These are phyloP conservation scores for Neelides sp. DNA, from an alignment of 1,140 invertebrate species.

Conservation along the genomic window DNA sequence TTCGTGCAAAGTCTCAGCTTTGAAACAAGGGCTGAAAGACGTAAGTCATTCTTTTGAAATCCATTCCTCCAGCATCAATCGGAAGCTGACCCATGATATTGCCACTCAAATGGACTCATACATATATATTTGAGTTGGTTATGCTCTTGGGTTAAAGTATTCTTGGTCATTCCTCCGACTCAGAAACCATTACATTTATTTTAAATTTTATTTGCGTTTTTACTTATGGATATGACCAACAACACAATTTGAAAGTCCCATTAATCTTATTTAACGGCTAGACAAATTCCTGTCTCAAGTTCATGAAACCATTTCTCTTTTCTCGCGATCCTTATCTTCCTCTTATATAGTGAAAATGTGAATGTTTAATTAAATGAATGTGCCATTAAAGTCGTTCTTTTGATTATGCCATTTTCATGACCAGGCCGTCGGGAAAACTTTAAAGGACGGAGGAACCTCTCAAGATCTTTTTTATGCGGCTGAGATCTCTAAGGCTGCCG, in stretches of 20 bases:
- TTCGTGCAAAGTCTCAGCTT: constrained; percentile 17
- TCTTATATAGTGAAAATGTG: too few species aligned
- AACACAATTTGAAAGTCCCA: too few species aligned
- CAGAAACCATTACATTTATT: too few species aligned
- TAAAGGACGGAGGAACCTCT: constrained; percentile 22
- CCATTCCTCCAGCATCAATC: background rate
- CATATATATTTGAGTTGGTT: constrained; percentile 4
- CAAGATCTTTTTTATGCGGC: constrained; percentile 24
- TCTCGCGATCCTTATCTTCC: too few species aligned
- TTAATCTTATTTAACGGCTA: too few species aligned
- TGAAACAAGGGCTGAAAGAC: constrained; percentile 22
- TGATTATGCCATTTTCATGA: background rate
- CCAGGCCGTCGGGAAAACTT: constrained; percentile 21
- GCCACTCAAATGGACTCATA: background rate
- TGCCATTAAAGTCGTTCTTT: background rate
- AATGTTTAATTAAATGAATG: too few species aligned
- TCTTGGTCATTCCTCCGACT: too few species aligned
- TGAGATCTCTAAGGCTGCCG: constrained; percentile 13
- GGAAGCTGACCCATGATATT: constrained; percentile 2
- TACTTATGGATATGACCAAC: too few species aligned
- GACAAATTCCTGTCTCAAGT: too few species aligned
- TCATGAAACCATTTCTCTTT: too few species aligned
- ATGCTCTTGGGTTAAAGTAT: constrained; percentile 10
- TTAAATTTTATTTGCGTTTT: too few species aligned
- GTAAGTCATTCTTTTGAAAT: constrained; percentile 2